Evolutionary conservation across 2,888 invertebrate genomes (phyloP).

Genomic region (Drosophila koepferae): DNA sequence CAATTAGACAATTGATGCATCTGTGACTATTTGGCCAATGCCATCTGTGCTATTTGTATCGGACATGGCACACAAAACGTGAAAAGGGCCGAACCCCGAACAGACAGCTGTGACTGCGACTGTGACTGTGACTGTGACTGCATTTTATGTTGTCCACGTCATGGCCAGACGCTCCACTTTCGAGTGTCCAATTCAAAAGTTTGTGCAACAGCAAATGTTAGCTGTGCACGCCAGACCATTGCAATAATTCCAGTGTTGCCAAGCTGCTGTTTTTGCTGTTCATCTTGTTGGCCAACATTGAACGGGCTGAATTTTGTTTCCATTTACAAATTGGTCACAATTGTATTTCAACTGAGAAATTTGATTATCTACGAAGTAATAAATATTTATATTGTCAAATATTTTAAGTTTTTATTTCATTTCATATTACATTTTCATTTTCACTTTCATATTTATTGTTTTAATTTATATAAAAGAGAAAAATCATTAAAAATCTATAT

Average conservation of each 20-base stretch:
- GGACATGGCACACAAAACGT: slow-evolving; percentile 48
- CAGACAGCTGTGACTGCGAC: background rate
- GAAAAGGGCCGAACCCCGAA: slow-evolving; percentile 65
- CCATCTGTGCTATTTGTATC: slow-evolving; percentile 60
- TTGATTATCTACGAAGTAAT: too few species aligned
- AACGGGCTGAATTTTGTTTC: background rate
- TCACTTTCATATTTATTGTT: too few species aligned
- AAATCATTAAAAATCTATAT: too few species aligned
- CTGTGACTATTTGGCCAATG: slow-evolving; percentile 51
- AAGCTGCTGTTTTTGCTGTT: slow-evolving; percentile 51
- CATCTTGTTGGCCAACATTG: slow-evolving; percentile 30
- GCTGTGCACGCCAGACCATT: slow-evolving; percentile 16
- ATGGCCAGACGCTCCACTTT: slow-evolving; percentile 53
- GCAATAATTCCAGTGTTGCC: slow-evolving; percentile 7
- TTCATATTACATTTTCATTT: too few species aligned
- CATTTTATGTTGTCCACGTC: slow-evolving; percentile 72
- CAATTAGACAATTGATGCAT: slow-evolving; percentile 80
- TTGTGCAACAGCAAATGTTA: slow-evolving; percentile 47
- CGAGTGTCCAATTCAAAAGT: slow-evolving; percentile 64
- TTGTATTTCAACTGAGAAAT: slow-evolving; percentile 1
- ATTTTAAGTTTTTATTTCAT: too few species aligned
- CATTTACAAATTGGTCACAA: slow-evolving; percentile 12
- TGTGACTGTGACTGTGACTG: slow-evolving; percentile 21
- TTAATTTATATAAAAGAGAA: too few species aligned
- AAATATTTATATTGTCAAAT: too few species aligned